Evolutionary conservation across 2,888 invertebrate genomes (phyloP).

Genomic region (Cylloceria caligata): DNA sequence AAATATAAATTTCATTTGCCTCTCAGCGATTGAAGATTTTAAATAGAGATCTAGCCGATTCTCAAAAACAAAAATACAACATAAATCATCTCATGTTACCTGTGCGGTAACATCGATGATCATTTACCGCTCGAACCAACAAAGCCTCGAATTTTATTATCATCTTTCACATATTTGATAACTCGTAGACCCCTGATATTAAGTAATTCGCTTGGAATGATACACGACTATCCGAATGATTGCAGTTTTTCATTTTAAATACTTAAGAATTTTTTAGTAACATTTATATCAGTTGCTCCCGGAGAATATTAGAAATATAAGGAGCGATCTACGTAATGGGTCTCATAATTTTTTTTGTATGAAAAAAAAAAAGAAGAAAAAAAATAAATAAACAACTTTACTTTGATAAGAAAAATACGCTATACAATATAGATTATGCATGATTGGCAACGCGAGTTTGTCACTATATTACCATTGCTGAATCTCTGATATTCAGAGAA

Average conservation of each 20-base stretch:
- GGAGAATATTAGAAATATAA: not conserved
- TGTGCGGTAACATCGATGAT: too few species aligned
- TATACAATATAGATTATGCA: slow-evolving; percentile 1
- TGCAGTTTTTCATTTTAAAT: slow-evolving; percentile 2
- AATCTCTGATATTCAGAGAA: slow-evolving; percentile 23
- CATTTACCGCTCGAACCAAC: too few species aligned
- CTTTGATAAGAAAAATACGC: slow-evolving; percentile 4
- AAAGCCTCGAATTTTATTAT: not conserved
- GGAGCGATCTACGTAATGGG: not conserved
- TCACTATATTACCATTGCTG: not conserved
- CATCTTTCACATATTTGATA: not conserved
- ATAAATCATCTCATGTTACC: not conserved
- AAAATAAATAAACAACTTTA: not conserved
- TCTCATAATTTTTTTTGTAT: slow-evolving; percentile 18
- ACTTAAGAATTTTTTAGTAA: slow-evolving; percentile 13
- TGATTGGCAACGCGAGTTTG: slow-evolving; percentile 19
- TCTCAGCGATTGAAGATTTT: not conserved
- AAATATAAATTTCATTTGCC: slow-evolving; percentile 1
- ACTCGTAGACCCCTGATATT: not conserved
- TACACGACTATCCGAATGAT: slow-evolving; percentile 6
- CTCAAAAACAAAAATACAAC: not conserved
- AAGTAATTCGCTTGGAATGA: slow-evolving; percentile 13
- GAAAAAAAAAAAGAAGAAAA: not conserved
- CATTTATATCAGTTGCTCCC: slow-evolving; percentile 6
- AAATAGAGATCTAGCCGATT: not conserved